Evolutionary conservation across 1,140 invertebrate genomes (phyloP).

Genomic region (Camponotus vicinus): DNA sequence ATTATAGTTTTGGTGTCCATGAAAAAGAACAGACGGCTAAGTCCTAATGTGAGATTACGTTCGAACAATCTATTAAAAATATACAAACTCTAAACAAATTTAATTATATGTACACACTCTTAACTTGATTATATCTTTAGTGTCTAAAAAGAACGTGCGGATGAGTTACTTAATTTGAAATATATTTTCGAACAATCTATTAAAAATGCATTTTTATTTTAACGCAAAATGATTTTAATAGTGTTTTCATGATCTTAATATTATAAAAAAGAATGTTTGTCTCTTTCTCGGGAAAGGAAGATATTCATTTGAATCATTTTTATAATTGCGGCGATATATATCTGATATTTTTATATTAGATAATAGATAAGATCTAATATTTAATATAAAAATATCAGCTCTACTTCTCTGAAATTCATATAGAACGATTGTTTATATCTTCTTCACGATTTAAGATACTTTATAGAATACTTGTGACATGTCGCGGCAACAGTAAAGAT

Average conservation of each 20-base stretch:
- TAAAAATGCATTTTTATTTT: background rate
- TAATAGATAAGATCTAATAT: too few relatives aligned
- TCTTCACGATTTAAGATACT: background rate
- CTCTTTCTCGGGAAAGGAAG: background rate
- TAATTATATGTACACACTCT: background rate
- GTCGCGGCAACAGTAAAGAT: constrained; percentile 22
- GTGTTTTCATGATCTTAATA: background rate
- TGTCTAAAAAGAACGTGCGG: background rate
- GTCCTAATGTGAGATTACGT: constrained; percentile 8
- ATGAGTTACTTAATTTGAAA: constrained; percentile 12
- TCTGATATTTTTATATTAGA: background rate
- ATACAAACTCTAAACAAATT: background rate
- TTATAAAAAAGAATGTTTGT: background rate
- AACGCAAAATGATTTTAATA: background rate
- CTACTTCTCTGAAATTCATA: background rate
- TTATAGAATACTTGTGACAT: background rate
- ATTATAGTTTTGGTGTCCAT: constrained; percentile 32
- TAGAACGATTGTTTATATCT: background rate
- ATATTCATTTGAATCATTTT: background rate
- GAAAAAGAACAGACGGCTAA: background rate
- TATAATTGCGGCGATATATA: background rate
- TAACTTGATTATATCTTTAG: constrained; percentile 27
- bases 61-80: background rate
- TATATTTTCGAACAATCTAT: background rate
- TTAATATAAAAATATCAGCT: too few relatives aligned